Evolutionary conservation across 2,797 vertebrate species (phyloP).

Genomic region (Diceros bicornis): DNA sequence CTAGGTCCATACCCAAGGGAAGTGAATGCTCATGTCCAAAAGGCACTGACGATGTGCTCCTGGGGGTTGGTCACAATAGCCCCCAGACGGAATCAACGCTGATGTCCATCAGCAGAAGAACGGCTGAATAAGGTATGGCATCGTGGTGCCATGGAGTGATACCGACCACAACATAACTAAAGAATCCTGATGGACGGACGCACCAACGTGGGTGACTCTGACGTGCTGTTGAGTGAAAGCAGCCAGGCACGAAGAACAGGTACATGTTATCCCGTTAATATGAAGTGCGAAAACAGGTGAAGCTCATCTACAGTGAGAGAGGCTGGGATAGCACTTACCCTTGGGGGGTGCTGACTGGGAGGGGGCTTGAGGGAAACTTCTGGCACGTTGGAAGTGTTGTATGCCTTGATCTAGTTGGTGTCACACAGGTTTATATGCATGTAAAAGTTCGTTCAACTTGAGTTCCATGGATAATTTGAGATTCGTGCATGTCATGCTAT

Average conservation of each 20-base stretch:
- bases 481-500: not conserved
- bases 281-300: not conserved
- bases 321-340: too few species aligned
- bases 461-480: not conserved
- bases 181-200: not conserved
- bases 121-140: rapidly evolving
- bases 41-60: not conserved
- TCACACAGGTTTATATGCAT: not conserved
- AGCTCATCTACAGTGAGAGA: not conserved
- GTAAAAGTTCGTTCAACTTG: not conserved
- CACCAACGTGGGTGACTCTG: not conserved
- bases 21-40: rapidly evolving
- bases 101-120: not conserved
- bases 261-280: too few species aligned
- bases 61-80: not conserved
- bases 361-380: not conserved
- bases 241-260: not conserved
- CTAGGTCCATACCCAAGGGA: not conserved
- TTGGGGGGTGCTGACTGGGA: not conserved
- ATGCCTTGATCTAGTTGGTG: not conserved
- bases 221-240: not conserved
- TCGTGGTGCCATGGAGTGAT: rapidly evolving
- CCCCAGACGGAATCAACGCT: not conserved
- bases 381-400: not conserved
- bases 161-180: not conserved